These are phyloP conservation scores for Donacobius atricapilla DNA, from an alignment of 2,113 vertebrate species.

Conservation along the genomic window DNA sequence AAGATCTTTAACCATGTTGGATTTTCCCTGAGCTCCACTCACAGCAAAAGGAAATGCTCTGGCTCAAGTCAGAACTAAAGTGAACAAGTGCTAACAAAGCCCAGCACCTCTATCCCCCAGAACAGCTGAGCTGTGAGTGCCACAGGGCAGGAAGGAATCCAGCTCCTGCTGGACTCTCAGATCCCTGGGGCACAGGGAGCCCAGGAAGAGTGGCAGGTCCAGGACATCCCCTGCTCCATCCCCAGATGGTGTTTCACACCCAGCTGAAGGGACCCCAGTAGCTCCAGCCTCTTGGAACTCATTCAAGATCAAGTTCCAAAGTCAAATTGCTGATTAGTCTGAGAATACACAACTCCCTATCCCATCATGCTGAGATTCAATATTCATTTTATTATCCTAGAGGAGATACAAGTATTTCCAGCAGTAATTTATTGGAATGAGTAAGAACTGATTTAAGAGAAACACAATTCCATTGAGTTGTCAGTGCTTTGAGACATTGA, in stretches of 20 bases:
- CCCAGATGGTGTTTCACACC: accelerated
- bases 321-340: background rate
- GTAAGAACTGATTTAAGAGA: background rate
- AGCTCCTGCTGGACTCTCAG: accelerated
- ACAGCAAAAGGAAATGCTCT: accelerated
- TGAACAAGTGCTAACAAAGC: background rate
- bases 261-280: background rate
- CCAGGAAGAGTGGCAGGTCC: background rate
- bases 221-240: background rate
- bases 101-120: background rate
- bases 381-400: background rate
- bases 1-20: background rate
- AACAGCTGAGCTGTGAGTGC: background rate
- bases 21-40: background rate
- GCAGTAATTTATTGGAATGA: background rate
- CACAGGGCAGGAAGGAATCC: background rate
- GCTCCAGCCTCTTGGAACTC: background rate
- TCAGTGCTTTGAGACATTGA: accelerated
- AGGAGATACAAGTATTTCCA: background rate
- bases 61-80: background rate
- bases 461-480: background rate
- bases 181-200: background rate
- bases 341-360: background rate
- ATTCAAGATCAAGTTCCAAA: background rate
- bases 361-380: background rate